Evolutionary conservation across 2,888 invertebrate genomes (phyloP).

Genomic region (Acronicta aceris): DNA sequence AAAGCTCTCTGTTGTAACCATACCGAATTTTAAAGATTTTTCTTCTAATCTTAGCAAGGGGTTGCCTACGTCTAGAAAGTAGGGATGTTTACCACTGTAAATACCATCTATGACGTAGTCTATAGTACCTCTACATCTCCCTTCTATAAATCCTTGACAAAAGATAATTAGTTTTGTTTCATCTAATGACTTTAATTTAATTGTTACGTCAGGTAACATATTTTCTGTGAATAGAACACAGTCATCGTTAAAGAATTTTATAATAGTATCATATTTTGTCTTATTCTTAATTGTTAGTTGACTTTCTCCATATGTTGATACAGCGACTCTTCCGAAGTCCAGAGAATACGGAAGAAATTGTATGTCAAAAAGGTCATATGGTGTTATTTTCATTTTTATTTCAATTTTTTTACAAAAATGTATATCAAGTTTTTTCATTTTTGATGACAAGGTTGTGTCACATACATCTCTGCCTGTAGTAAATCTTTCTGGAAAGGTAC

Average conservation of each 20-base stretch:
- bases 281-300: constrained; percentile 74
- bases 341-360: constrained; percentile 69
- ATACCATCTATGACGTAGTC: constrained; percentile 74
- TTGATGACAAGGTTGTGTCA: constrained; percentile 45
- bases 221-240: constrained; percentile 71
- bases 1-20: constrained; percentile 80
- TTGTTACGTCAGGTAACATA: constrained; percentile 55
- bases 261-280: constrained; percentile 67
- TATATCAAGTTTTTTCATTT: constrained; percentile 40
- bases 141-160: constrained; percentile 70
- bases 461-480: constrained; percentile 67
- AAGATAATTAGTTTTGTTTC: constrained; percentile 65
- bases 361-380: constrained; percentile 73
- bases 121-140: constrained; percentile 69
- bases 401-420: constrained; percentile 68
- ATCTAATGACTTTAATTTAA: constrained; percentile 68
- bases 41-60: constrained; percentile 73
- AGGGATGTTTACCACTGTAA: constrained; percentile 73
- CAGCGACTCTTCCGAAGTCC: constrained; percentile 77
- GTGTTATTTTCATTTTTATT: constrained; percentile 56
- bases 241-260: constrained; percentile 67
- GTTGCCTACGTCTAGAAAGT: constrained; percentile 70
- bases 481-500: constrained; percentile 59
- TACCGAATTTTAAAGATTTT: constrained; percentile 80
- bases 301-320: constrained; percentile 72